These are phyloP conservation scores for Linnaemya tessellans DNA, from an alignment of 2,888 invertebrate genomes.

Conservation along the genomic window DNA sequence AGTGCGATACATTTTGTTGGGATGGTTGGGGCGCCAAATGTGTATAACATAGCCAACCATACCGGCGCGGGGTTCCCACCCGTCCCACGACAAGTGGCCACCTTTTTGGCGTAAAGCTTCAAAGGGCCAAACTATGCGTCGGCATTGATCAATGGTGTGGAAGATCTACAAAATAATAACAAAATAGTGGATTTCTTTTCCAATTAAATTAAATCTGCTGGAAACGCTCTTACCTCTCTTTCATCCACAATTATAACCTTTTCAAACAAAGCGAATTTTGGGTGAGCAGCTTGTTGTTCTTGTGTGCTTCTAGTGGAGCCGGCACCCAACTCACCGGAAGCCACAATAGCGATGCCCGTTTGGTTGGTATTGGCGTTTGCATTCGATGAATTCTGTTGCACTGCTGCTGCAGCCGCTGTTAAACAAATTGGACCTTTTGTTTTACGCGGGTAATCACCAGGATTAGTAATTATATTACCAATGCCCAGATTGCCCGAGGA, in stretches of 20 bases:
- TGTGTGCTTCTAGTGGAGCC: conserved; percentile 38
- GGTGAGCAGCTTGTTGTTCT: conserved; percentile 67
- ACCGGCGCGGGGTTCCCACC: conserved; percentile 94
- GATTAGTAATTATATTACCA: conserved; percentile 81
- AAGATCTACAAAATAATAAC: conserved; percentile 86
- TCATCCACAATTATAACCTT: conserved; percentile 83
- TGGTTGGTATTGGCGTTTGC: conserved; percentile 50
- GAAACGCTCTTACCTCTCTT: conserved; percentile 78
- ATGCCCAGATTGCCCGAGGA: conserved; percentile 81
- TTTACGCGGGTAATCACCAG: conserved; percentile 82
- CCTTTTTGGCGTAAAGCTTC: conserved; percentile 94
- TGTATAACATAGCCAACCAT: conserved; percentile 98
- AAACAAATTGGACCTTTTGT: conserved; percentile 81
- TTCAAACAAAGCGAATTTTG: conserved; percentile 80
- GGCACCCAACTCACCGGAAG: conserved; percentile 12
- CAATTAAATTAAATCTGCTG: neutral
- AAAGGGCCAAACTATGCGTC: conserved; percentile 96
- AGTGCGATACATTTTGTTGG: conserved; percentile 93
- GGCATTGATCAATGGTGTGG: conserved; percentile 90
- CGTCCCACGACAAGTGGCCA: conserved; percentile 94
- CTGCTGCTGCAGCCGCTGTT: conserved; percentile 75
- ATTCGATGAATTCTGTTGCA: conserved; percentile 46
- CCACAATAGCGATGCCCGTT: conserved; percentile 34
- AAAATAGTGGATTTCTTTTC: neutral
- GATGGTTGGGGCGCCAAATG: conserved; percentile 96